phyloP scores from a whole-genome alignment of 2,113 vertebrate species.

The Potamarius usumacintae region DNA sequence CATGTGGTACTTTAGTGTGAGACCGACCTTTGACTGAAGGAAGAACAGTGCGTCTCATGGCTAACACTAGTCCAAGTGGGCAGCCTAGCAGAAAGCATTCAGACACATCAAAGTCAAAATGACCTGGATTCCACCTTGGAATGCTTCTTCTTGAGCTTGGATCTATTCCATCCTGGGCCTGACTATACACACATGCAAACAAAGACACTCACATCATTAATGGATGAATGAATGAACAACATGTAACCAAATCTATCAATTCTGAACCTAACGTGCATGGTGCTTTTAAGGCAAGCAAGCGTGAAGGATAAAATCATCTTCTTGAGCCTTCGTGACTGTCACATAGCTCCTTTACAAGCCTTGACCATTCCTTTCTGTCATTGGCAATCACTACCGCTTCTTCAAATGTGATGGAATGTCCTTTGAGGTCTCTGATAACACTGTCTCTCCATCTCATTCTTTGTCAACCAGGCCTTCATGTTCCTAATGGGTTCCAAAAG shows the following conservation, averaged over 20 bases:
- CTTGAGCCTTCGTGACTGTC: too few relatives aligned
- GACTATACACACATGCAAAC: conserved; percentile 56
- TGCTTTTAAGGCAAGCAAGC: too few relatives aligned
- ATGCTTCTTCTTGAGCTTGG: conserved; percentile 68
- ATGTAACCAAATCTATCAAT: not conserved
- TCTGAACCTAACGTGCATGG: not conserved
- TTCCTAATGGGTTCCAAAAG: too few relatives aligned
- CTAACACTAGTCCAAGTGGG: conserved; percentile 90
- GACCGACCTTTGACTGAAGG: conserved; percentile 84
- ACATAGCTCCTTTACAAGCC: too few relatives aligned
- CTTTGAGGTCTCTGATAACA: too few relatives aligned
- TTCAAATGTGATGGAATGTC: too few relatives aligned
- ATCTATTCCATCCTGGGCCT: conserved; percentile 81
- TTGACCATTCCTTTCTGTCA: too few relatives aligned
- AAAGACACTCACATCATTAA: not conserved
- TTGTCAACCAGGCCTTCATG: too few relatives aligned
- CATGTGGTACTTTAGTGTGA: not conserved
- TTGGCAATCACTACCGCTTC: too few relatives aligned
- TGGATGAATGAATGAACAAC: not conserved
- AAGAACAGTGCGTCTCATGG: conserved; percentile 93
- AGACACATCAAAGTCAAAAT: conserved; percentile 92
- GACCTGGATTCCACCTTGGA: conserved; percentile 79
- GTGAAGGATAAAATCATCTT: too few relatives aligned
- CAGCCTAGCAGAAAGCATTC: conserved; percentile 96
- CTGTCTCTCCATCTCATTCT: too few relatives aligned